Base-by-base conservation (phyloP, 2,888 invertebrate genomes). In the Piscicola geometra region DNA sequence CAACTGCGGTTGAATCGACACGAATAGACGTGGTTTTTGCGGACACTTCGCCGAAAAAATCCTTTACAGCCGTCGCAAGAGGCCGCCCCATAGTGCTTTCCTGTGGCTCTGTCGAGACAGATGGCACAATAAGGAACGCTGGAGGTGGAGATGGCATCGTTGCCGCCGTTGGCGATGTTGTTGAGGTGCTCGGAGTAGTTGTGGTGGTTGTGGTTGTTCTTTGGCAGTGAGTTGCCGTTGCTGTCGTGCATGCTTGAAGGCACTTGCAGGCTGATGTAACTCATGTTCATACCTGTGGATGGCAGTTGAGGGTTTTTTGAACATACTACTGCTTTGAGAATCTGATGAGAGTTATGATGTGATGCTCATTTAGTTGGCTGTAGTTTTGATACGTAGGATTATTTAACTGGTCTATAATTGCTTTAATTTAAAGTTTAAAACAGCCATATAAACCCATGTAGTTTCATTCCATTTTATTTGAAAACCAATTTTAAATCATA, bases 11-110 rank as follows among this genome's bases (percentile, higher is more conserved):
- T 92, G 86, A 95, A 96, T 85, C 96, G 93, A 88, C 96, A 97
- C 0, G 93, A 92, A 84, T 97, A 97, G 67, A 92, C 88, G 85
- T 96, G 95, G 86, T 93, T 95, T 86, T 97, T 96, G 76, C 97
- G 88, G 33, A 86, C 86, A 73, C 84, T 83, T n/a, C 83, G 81
- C 0, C 79, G 66, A 74, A 79, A 79, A 79, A 82, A 95, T 0
- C 97, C 97, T 83, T 97, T 97, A 87, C 97, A 97, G 1, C 97
- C 97, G 83, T 97, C 97, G 84, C 97, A 97, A 67, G 94, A 94
- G 9, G 94, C 92, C 1, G 86, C 96, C 0, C 96, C 96, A 84
- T 97, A 97, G 78, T 85, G 85, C 77, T 85, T 84, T 25, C 97
- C 97, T 0, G 97, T 97, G 69, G 96, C 96, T 50, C 94, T 88